These are phyloP conservation scores for Karalla daura DNA, from an alignment of 2,797 vertebrate species.

Conservation along the genomic window DNA sequence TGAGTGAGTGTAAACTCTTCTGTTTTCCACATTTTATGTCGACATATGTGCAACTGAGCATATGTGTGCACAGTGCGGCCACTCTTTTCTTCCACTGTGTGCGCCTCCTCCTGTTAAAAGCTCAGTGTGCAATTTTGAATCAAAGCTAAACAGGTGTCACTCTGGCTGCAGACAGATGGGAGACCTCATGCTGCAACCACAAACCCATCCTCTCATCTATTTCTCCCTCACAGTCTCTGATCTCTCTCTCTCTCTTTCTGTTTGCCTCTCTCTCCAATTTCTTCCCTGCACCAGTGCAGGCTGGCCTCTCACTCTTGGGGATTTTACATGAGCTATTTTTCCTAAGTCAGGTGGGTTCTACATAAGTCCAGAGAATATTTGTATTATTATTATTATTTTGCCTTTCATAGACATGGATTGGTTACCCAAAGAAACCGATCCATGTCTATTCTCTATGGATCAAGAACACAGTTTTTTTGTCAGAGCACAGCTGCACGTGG, in stretches of 20 bases:
- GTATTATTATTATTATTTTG: too few species aligned
- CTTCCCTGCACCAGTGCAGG: conserved; percentile 12
- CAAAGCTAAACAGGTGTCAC: conserved; percentile 60
- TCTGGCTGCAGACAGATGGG: conserved; percentile 43
- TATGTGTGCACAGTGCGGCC: conserved; percentile 14
- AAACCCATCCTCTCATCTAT: conserved; percentile 47
- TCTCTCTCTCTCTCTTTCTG: conserved; percentile 31
- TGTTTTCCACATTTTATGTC: conserved; percentile 7
- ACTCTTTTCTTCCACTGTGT: neutral
- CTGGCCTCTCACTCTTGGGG: conserved; percentile 8
- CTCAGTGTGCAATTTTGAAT: conserved; percentile 50
- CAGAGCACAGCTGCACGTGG: too few species aligned
- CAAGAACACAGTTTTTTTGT: too few species aligned
- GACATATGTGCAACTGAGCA: conserved; percentile 13
- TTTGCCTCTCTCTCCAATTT: conserved; percentile 22
- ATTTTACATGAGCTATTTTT: conserved; percentile 10
- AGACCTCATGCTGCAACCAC: conserved; percentile 49
- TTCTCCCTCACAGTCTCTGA: conserved; percentile 23
- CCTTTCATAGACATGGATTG: too few species aligned
- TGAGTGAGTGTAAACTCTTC: neutral
- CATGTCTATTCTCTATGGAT: too few species aligned
- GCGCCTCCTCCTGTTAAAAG: conserved; percentile 22
- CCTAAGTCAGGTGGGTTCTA: neutral
- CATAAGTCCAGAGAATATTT: neutral
- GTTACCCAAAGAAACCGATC: too few species aligned